Base-by-base conservation (phyloP, 2,113 vertebrate species). In the Podarcis raffonei region DNA sequence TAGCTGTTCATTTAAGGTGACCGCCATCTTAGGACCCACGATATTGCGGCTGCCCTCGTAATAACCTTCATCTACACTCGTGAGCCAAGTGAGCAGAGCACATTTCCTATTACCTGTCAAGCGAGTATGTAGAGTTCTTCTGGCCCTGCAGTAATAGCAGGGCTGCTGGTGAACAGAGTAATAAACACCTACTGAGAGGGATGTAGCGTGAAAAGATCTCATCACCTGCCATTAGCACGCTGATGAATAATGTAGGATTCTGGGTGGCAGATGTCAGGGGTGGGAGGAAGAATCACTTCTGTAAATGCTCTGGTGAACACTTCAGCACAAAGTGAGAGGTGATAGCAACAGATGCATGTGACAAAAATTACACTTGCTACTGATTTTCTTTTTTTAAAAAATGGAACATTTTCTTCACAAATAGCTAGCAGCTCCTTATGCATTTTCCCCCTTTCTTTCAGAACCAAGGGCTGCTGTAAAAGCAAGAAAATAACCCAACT, bases 181-280 rank as follows among this genome's bases (percentile, higher is more conserved):
- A 98, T 98, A 97, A 98, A 97, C 97, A 97, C 97, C 97, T 96
- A 97, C 96, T 95, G 97, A 97, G 95, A 97, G 97, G 97, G 96
- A 96, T 97, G 97, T 97, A 96, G 96, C 95, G 92, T 97, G 97
- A 97, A 97, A 97, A 97, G 97, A 97, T 97, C 97, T 98, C 97
- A 97, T 97, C 97, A 97, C 97, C 97, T 98, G 97, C 96, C 97
- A 98, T 98, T 98, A 98, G 96, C 96, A 96, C 93, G 0, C 95
- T 91, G 92, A 98, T 97, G 97, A 98, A 98, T 98, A 97, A 98
- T 98, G 97, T 97, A 97, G 96, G 97, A 97, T 96, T 97, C 96
- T 96, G 92, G 1, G 76, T 97, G 96, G 97, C 97, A 97, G 97
- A 97, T 98, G 97, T 97, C 97, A 97, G 96, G 95, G 95, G 94